Evolutionary conservation across 2,888 invertebrate genomes (phyloP).

Genomic region (Tetanocera ferruginea): DNA sequence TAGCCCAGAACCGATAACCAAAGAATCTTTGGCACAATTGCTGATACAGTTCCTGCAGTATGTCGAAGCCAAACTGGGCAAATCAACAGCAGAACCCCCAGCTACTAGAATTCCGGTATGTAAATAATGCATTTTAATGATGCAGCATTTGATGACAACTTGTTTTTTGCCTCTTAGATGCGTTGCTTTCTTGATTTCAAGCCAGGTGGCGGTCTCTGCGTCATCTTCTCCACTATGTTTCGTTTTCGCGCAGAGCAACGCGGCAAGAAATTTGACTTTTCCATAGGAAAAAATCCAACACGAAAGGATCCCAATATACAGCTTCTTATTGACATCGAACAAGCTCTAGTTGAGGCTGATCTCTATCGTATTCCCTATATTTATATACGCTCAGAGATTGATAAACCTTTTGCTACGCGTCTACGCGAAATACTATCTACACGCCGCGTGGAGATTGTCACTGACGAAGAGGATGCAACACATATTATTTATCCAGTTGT

Average conservation of each 20-base stretch:
- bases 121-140: constrained; percentile 26
- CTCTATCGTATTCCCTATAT: constrained; percentile 84
- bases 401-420: constrained; percentile 82
- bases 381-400: constrained; percentile 87
- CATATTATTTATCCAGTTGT: constrained; percentile 90
- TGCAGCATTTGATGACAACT: neutral
- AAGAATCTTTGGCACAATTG: constrained; percentile 88
- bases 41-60: constrained; percentile 93
- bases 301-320: constrained; percentile 93
- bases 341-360: constrained; percentile 85
- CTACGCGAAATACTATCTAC: constrained; percentile 90
- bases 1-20: constrained; percentile 89
- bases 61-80: constrained; percentile 95
- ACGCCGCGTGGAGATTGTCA: constrained; percentile 82
- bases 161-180: constrained; percentile 74
- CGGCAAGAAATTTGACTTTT: constrained; percentile 94
- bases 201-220: constrained; percentile 91
- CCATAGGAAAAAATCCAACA: constrained; percentile 82
- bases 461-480: constrained; percentile 86
- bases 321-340: constrained; percentile 92
- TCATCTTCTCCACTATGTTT: constrained; percentile 93
- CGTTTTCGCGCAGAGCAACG: constrained; percentile 97
- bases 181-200: constrained; percentile 97
- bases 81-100: constrained; percentile 90
- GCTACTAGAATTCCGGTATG: constrained; percentile 87